Conservation (phyloP, 2,113 vertebrate genomes). For the Guaruba guarouba region DNA sequence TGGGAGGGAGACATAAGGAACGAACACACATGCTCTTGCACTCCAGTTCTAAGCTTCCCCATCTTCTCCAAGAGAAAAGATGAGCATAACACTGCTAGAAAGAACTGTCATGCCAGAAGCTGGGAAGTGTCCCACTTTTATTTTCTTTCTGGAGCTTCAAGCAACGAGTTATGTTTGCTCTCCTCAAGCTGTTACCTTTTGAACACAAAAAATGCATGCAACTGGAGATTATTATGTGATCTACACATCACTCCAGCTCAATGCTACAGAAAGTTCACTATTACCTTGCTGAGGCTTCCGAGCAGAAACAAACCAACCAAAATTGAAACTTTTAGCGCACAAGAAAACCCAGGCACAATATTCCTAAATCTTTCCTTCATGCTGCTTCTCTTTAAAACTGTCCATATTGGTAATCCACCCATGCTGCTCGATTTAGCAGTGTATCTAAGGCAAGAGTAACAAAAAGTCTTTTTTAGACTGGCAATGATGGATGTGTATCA, state of each 20-base stretch:
- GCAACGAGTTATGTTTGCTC: neutral
- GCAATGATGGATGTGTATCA: fast-evolving
- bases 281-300: neutral
- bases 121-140: neutral
- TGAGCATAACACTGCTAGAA: neutral
- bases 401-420: neutral
- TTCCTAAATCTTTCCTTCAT: neutral
- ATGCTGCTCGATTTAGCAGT: neutral
- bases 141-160: neutral
- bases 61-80: neutral
- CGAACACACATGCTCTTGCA: neutral
- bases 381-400: neutral
- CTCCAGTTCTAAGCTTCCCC: neutral
- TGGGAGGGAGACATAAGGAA: neutral
- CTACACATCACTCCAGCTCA: neutral
- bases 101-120: neutral
- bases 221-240: neutral
- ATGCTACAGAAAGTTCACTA: neutral
- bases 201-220: neutral
- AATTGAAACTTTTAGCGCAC: fast-evolving
- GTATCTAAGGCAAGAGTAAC: neutral
- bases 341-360: neutral
- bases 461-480: neutral
- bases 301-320: neutral
- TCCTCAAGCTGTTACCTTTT: neutral